These are phyloP conservation scores for Epizoanthus fatuus DNA, from an alignment of 92 coral and sea anemone species.

Conservation along the genomic window DNA sequence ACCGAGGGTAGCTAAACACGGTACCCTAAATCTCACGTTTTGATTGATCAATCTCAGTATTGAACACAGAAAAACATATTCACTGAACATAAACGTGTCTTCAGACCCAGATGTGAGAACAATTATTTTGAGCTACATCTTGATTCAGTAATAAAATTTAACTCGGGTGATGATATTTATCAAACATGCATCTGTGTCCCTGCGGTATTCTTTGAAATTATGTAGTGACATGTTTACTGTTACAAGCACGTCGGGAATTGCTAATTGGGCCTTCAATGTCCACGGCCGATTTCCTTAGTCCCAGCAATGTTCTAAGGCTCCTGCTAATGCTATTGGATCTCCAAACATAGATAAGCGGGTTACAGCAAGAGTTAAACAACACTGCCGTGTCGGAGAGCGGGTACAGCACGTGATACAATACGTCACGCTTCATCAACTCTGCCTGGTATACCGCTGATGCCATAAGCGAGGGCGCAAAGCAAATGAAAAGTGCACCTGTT, in stretches of 20 bases:
- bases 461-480: slow-evolving; percentile 74
- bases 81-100: too few relatives aligned
- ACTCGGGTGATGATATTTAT: too few relatives aligned
- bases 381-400: slow-evolving; percentile 81
- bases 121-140: too few relatives aligned
- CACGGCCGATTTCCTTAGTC: background rate
- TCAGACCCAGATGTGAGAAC: too few relatives aligned
- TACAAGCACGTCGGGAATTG: background rate
- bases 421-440: slow-evolving; percentile 23
- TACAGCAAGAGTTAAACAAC: slow-evolving; percentile 68
- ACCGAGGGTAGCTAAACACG: too few relatives aligned
- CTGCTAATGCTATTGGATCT: slow-evolving; percentile 64
- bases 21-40: too few relatives aligned
- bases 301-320: slow-evolving; percentile 63
- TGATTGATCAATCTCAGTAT: too few relatives aligned
- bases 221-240: too few relatives aligned
- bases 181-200: too few relatives aligned
- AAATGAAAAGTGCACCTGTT: slow-evolving; percentile 69
- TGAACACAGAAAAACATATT: too few relatives aligned
- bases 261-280: background rate
- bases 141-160: too few relatives aligned
- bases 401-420: slow-evolving; percentile 72
- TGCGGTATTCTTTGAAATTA: too few relatives aligned
- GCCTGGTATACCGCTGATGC: slow-evolving; percentile 61
- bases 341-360: slow-evolving; percentile 82